phyloP scores from a whole-genome alignment of 2,113 vertebrate genomes.

The Archilochus colubris region DNA sequence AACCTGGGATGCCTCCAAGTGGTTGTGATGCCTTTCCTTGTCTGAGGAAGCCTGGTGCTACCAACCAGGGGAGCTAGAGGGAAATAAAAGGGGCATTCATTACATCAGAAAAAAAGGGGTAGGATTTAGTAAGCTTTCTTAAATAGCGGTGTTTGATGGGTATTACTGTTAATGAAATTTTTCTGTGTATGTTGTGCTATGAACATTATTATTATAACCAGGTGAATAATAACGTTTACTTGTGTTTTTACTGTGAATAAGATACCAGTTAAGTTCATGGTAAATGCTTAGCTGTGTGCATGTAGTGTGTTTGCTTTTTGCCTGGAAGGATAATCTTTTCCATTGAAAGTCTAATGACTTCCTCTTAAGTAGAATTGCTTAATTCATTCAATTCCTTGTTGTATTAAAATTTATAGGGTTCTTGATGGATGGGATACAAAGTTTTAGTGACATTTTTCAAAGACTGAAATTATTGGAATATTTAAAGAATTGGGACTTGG shows the following conservation, averaged over 20 bases:
- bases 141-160: background rate
- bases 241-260: background rate
- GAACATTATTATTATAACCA: background rate
- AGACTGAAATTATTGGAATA: background rate
- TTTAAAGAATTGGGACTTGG: background rate
- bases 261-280: accelerated
- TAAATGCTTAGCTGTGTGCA: background rate
- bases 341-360: background rate
- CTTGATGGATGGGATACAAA: background rate
- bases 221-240: background rate
- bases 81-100: background rate
- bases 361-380: background rate
- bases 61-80: background rate
- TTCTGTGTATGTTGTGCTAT: background rate
- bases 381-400: background rate
- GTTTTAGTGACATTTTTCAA: background rate
- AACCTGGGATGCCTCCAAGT: background rate
- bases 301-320: background rate
- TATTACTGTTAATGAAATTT: background rate
- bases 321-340: background rate
- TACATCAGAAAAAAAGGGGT: background rate
- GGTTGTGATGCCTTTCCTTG: background rate
- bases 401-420: background rate
- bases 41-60: background rate
- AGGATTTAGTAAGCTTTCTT: background rate